These are phyloP conservation scores for Porites lutea DNA, from an alignment of 64 coral and sea anemone species.

Conservation along the genomic window DNA sequence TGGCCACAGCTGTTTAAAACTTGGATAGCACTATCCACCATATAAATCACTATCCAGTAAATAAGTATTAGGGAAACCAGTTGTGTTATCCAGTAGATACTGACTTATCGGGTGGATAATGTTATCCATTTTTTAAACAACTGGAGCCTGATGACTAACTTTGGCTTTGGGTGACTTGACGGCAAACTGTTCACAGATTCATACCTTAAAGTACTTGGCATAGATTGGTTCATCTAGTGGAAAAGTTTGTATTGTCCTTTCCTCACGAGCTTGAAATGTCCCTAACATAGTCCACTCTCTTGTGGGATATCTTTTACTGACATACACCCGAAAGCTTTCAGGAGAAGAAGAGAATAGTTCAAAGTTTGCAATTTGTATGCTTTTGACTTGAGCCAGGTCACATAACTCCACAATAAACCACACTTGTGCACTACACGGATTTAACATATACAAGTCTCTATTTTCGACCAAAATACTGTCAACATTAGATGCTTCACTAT, in stretches of 20 bases:
- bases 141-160: no score
- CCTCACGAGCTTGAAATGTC: slow-evolving; percentile 90
- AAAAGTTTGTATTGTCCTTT: slow-evolving; percentile 89
- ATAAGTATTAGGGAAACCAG: no score
- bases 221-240: slow-evolving; percentile 95
- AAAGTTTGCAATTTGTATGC: slow-evolving; percentile 97
- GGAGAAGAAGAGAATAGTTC: slow-evolving; percentile 52
- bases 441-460: slow-evolving; percentile 94
- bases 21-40: no score
- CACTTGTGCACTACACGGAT: slow-evolving; percentile 91
- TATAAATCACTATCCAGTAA: no score
- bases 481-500: slow-evolving; percentile 84
- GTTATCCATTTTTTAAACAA: no score
- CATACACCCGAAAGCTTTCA: slow-evolving; percentile 89
- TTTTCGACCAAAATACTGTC: slow-evolving; percentile 87
- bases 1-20: no score
- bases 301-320: slow-evolving; percentile 86
- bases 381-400: slow-evolving; percentile 91
- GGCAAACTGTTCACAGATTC: background rate
- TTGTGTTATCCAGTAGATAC: no score
- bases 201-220: slow-evolving; percentile 97
- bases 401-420: slow-evolving; percentile 97
- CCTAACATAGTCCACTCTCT: slow-evolving; percentile 93
- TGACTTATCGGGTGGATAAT: no score
- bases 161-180: no score